These are phyloP conservation scores for Apotomis betuletana DNA, from an alignment of 2,888 invertebrate genomes.

Conservation along the genomic window DNA sequence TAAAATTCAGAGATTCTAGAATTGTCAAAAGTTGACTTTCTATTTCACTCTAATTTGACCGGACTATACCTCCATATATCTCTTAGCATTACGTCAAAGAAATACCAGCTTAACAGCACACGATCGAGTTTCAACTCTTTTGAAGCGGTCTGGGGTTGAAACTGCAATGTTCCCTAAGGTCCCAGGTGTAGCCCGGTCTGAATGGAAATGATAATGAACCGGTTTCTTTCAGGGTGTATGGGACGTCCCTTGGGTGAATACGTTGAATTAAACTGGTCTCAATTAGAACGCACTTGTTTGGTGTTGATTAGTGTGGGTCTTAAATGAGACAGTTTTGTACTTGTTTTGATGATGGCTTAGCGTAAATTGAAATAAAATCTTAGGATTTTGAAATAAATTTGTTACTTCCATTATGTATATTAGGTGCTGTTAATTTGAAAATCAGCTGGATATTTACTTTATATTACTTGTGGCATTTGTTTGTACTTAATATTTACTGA, in stretches of 20 bases:
- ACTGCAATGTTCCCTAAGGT: slow-evolving; percentile 43
- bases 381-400: too few species aligned
- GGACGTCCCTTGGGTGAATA: slow-evolving; percentile 55
- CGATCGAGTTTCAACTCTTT: slow-evolving; percentile 14
- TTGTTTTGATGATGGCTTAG: background rate
- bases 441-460: too few species aligned
- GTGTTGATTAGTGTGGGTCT: slow-evolving; percentile 22
- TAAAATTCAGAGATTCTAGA: too few species aligned
- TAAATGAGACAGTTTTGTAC: slow-evolving; percentile 21
- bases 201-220: slow-evolving; percentile 67
- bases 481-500: too few species aligned
- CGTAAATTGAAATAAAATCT: background rate
- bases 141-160: slow-evolving; percentile 24
- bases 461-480: too few species aligned
- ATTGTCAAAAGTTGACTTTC: too few species aligned
- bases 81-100: slow-evolving; percentile 36
- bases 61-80: slow-evolving; percentile 27
- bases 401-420: too few species aligned
- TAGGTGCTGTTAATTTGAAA: too few species aligned
- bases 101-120: slow-evolving; percentile 14
- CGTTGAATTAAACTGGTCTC: slow-evolving; percentile 55
- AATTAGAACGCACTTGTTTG: slow-evolving; percentile 51
- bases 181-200: slow-evolving; percentile 58
- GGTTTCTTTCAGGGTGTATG: slow-evolving; percentile 54
- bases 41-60: too few species aligned